A percentile compares a stretch with the other conserved stretches of the same genome.
phyloP scores from a whole-genome alignment of 64 coral and sea anemone genomes.

The Pocillopora damicornis region DNA sequence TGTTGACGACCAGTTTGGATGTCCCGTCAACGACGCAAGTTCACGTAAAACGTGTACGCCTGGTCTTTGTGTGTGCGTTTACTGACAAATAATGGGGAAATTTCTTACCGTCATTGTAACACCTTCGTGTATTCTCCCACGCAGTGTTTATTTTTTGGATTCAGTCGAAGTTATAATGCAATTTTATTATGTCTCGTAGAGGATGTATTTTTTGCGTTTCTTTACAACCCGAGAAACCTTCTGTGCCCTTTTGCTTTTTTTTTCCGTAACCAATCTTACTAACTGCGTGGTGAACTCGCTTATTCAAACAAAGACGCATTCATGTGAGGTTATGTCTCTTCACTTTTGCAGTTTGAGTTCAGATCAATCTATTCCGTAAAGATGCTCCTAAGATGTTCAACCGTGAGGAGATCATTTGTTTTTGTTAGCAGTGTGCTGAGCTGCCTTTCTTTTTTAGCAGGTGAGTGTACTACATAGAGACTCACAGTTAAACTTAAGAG shows the following conservation, averaged over 20 bases:
- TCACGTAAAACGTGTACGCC: not conserved
- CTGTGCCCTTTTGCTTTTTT: slow-evolving; percentile 1
- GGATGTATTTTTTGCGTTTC: slow-evolving; percentile 13
- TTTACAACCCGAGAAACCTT: not conserved
- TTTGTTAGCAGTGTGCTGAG: not conserved
- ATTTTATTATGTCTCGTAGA: not conserved
- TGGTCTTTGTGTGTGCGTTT: not conserved
- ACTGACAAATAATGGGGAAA: not conserved
- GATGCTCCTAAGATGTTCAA: slow-evolving; percentile 24
- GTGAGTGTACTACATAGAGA: slow-evolving; percentile 4
- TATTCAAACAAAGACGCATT: not conserved
- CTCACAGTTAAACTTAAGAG: not conserved
- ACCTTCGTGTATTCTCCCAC: not conserved
- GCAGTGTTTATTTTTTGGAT: not conserved
- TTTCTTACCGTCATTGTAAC: not conserved
- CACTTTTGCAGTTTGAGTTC: not conserved
- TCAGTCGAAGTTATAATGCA: not conserved
- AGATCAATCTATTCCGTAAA: not conserved
- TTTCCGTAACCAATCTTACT: not conserved
- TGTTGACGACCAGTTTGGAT: not conserved
- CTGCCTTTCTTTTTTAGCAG: not conserved
- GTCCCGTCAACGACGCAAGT: not conserved
- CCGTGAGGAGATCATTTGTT: not conserved
- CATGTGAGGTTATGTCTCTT: not conserved
- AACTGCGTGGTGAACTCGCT: not conserved